Conservation (phyloP, 2,888 invertebrate genomes). For the Himalopsyche kuldschensis region DNA sequence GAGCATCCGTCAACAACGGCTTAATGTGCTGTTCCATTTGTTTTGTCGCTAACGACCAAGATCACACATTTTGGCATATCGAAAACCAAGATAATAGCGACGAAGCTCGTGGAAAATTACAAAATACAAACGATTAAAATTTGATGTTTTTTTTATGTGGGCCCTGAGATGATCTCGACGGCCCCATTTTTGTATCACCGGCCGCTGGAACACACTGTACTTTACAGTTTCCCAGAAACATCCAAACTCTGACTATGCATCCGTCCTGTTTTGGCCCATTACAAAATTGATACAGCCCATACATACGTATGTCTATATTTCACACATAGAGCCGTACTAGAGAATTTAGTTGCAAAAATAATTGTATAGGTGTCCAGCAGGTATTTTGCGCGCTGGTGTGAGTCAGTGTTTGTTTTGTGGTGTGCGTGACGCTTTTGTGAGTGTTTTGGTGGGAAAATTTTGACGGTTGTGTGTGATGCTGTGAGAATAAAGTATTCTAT, state of each 20-base stretch:
- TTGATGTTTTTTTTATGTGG: no score
- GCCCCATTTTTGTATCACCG: no score
- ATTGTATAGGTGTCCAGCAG: background rate
- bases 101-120: no score
- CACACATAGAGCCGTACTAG: background rate
- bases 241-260: background rate
- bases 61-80: no score
- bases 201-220: background rate
- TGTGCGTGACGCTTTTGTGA: background rate
- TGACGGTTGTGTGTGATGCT: background rate
- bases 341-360: background rate
- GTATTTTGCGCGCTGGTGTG: background rate
- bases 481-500: background rate
- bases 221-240: background rate
- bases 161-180: no score
- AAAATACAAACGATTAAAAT: no score
- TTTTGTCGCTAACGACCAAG: no score
- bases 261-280: background rate
- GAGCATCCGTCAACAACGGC: no score
- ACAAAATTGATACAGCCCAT: background rate
- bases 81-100: no score
- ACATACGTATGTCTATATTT: background rate
- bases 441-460: background rate
- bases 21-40: no score
- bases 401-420: background rate